Evolutionary conservation across 1,140 invertebrate species (phyloP).

Genomic region (Penaeus indicus): DNA sequence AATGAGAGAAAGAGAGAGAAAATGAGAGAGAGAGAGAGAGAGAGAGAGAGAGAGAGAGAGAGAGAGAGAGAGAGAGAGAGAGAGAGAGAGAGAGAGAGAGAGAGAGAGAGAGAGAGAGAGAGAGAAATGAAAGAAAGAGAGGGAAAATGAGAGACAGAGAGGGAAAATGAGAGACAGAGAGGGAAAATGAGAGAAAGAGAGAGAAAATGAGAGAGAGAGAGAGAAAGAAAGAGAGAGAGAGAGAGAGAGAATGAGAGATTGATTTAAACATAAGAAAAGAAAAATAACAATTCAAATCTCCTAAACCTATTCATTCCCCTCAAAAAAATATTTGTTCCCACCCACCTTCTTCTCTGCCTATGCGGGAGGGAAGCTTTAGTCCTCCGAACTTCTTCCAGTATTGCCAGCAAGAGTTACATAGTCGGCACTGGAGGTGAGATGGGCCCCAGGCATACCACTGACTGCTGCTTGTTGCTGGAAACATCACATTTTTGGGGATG

Average conservation of each 20-base stretch:
- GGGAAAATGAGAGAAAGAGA: no score
- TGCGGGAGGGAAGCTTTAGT: conserved; percentile 72
- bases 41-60: background rate
- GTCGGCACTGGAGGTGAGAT: conserved; percentile 87
- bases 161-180: background rate
- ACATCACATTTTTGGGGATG: no score
- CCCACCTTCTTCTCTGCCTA: conserved; percentile 66
- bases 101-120: background rate
- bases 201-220: no score
- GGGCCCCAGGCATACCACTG: conserved; percentile 99
- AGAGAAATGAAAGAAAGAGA: background rate
- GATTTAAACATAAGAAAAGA: no score
- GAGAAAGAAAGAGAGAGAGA: no score
- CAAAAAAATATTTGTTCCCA: background rate
- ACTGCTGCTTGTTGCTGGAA: conserved; percentile 79
- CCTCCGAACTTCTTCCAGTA: conserved; percentile 99
- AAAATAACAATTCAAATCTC: background rate
- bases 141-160: background rate
- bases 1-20: background rate
- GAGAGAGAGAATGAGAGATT: no score
- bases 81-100: background rate
- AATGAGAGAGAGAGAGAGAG: background rate
- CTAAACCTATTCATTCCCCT: background rate
- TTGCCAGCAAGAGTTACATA: conserved; percentile 94
- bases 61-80: background rate